phyloP scores from a whole-genome alignment of 2,113 vertebrate species.

The Thryonomys swinderianus region DNA sequence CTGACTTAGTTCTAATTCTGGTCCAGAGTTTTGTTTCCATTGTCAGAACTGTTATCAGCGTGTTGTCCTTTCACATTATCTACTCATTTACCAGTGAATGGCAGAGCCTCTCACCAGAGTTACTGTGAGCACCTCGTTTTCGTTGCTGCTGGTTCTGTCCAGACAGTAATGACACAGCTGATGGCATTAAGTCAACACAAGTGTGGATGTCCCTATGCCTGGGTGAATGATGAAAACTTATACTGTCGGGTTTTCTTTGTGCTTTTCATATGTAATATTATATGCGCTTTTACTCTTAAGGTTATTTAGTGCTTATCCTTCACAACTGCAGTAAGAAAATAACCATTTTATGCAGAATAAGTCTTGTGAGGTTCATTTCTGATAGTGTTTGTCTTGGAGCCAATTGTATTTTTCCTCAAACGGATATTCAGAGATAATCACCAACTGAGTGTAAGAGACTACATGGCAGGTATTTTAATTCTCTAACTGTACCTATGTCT shows the following conservation, averaged over 20 bases:
- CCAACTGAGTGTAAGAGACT: neutral
- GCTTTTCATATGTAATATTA: neutral
- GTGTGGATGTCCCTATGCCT: neutral
- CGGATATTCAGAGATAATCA: neutral
- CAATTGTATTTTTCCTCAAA: neutral
- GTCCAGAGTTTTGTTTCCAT: neutral
- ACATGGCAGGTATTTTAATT: neutral
- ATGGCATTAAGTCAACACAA: neutral
- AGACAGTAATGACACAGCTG: neutral
- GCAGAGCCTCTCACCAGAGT: neutral
- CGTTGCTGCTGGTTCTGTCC: neutral
- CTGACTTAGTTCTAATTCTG: neutral
- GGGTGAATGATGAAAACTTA: conserved; percentile 33
- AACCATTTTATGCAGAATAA: neutral
- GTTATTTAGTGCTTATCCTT: neutral
- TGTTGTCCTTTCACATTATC: neutral
- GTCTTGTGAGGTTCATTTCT: neutral
- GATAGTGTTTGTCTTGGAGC: neutral
- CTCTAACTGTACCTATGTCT: neutral
- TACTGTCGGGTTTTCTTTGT: neutral
- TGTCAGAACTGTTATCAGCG: neutral
- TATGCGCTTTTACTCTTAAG: neutral
- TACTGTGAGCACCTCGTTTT: neutral
- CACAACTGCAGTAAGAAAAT: neutral
- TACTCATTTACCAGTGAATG: neutral